phyloP scores from a whole-genome alignment of 2,888 invertebrate genomes.

The Mythimna loreyi region DNA sequence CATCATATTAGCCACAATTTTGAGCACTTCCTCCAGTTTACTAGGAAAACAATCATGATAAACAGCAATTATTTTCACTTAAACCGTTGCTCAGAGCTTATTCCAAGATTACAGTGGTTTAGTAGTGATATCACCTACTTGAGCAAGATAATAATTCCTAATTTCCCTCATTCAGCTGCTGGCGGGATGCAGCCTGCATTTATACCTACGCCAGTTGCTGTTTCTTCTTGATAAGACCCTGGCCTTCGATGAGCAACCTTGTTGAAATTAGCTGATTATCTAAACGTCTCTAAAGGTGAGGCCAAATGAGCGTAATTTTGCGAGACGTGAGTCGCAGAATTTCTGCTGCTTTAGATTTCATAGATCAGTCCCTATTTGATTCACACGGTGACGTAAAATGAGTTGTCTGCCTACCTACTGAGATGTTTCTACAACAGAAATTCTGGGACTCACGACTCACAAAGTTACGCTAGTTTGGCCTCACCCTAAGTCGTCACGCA shows the following conservation, averaged over 20 bases:
- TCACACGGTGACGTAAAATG: no score
- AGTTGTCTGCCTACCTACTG: no score
- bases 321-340: no score
- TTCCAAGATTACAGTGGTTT: slow-evolving; percentile 15
- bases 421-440: no score
- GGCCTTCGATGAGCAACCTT: slow-evolving; percentile 12
- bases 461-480: no score
- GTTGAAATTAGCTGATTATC: slow-evolving; percentile 17
- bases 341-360: no score
- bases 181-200: slow-evolving; percentile 35
- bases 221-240: background rate
- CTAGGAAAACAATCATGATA: background rate
- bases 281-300: no score
- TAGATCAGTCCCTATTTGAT: no score
- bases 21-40: background rate
- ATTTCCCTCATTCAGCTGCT: slow-evolving; percentile 44
- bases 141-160: slow-evolving; percentile 34
- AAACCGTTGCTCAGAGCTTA: background rate
- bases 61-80: slow-evolving; percentile 17
- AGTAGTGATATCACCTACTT: slow-evolving; percentile 57
- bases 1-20: background rate
- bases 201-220: background rate
- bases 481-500: background rate
- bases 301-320: no score
- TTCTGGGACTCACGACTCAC: no score